Evolutionary conservation across 2,888 invertebrate species (phyloP), one percentile per base, ranked within the genome.

Genomic region (Tridacna crocea): DNA sequence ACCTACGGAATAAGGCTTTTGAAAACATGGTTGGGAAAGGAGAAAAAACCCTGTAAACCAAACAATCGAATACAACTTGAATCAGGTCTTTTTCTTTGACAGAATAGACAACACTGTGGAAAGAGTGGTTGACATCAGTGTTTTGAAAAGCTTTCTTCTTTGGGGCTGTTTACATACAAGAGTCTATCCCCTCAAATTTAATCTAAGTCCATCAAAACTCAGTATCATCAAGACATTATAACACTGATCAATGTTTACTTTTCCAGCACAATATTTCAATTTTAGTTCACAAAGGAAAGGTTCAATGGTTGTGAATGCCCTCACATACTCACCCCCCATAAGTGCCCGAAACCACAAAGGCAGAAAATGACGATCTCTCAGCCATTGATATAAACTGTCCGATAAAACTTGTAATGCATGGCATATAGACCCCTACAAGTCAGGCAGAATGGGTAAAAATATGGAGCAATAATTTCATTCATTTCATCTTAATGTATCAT

Each of bases 371-470:
- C 55, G 96, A 95, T 85, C 96, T 95, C 91, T 96, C 96, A 77
- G 94, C 94, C 87, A 96, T 95, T 48, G 95, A 95, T 66, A 97
- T 94, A 92, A 96, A 96, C 93, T 96, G 95, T 89, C 96, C 96
- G 72, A 96, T 96, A 82, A 97, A 93, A 91, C 96, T 96, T 68
- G 96, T 96, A 95, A 96, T 95, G 88, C 96, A 96, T 72, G 96
- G 96, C 94, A 96, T 96, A 93, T 96, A 96, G 17, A 96, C 95
- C 63, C 96, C 96, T 95, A 87, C 74, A 83, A 84, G 68, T 80
- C 46, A 73, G 46, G 46, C 47, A 66, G n/a, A 46, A 66, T 61
- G n/a, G 19, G n/a, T 61, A 13, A 61, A 19, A 55, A 19, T 55
- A 36, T 55, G 15, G 6, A 55, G 19, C 55, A 55, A 19, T 55